These are phyloP conservation scores for Orussus abietinus DNA, from an alignment of 1,140 invertebrate genomes.

Conservation along the genomic window DNA sequence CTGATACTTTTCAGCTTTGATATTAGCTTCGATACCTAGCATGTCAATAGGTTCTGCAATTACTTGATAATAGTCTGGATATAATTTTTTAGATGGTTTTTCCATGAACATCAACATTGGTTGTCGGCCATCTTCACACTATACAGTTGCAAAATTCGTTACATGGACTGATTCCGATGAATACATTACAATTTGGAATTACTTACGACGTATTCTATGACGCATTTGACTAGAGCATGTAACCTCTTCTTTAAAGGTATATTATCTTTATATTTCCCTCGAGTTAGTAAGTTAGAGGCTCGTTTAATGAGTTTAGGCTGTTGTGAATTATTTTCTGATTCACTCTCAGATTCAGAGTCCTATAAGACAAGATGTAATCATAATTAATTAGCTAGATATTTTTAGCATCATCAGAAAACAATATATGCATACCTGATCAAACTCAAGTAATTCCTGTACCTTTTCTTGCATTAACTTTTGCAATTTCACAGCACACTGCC, in stretches of 20 bases:
- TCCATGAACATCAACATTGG: slow-evolving; percentile 93
- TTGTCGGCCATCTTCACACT: slow-evolving; percentile 77
- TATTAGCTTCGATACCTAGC: slow-evolving; percentile 88
- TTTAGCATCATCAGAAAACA: slow-evolving; percentile 9
- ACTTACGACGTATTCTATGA: slow-evolving; percentile 73
- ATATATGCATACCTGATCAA: slow-evolving; percentile 62
- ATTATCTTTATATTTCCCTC: slow-evolving; percentile 58
- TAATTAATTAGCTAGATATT: background rate
- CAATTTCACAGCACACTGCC: slow-evolving; percentile 71
- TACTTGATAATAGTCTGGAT: slow-evolving; percentile 94
- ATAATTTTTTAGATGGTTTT: slow-evolving; percentile 91
- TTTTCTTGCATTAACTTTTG: slow-evolving; percentile 82
- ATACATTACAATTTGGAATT: slow-evolving; percentile 23
- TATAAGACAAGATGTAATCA: slow-evolving; percentile 22
- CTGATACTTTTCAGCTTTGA: slow-evolving; percentile 68
- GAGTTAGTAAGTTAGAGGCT: slow-evolving; percentile 53
- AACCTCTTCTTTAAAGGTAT: slow-evolving; percentile 71
- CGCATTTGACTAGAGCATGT: slow-evolving; percentile 69
- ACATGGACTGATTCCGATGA: background rate
- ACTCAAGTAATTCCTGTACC: slow-evolving; percentile 77
- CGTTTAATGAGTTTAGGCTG: slow-evolving; percentile 52
- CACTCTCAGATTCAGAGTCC: slow-evolving; percentile 57
- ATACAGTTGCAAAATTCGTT: slow-evolving; percentile 2
- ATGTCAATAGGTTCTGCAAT: slow-evolving; percentile 94
- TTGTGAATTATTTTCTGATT: slow-evolving; percentile 46